Evolutionary conservation across 2,888 invertebrate species (phyloP).

Genomic region (Noctuana brunneofusca): DNA sequence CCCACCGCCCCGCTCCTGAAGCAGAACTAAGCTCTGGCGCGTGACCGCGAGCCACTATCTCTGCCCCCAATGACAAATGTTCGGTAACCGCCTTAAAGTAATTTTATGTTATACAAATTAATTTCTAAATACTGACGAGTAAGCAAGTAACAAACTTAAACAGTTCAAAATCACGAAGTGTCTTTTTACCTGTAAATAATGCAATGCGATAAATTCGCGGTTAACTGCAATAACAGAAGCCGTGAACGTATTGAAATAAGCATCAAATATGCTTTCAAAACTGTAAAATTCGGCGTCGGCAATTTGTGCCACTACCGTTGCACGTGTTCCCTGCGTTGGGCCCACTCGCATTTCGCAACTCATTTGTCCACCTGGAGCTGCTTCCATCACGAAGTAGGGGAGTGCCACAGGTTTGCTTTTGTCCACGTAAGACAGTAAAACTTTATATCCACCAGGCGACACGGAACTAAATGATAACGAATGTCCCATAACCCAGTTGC

Average conservation of each 20-base stretch:
- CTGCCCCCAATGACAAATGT: constrained; percentile 68
- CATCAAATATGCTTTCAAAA: constrained; percentile 73
- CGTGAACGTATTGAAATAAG: constrained; percentile 65
- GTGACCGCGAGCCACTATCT: constrained; percentile 69
- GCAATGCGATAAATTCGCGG: constrained; percentile 72
- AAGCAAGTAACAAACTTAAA: neutral
- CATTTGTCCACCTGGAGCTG: constrained; percentile 75
- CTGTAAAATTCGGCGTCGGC: constrained; percentile 70
- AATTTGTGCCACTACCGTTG: constrained; percentile 68
- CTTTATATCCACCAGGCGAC: constrained; percentile 74
- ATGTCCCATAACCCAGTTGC: constrained; percentile 72
- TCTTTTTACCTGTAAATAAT: constrained; percentile 67
- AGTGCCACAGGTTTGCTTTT: constrained; percentile 57
- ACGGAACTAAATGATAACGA: constrained; percentile 74
- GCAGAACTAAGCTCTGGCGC: constrained; percentile 66
- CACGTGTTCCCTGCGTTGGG: constrained; percentile 61
- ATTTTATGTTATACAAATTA: neutral
- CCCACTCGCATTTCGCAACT: constrained; percentile 73
- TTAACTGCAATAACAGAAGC: constrained; percentile 74
- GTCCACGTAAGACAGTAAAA: constrained; percentile 67
- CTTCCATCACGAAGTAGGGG: constrained; percentile 76
- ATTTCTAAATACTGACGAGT: no score
- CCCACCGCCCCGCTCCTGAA: constrained; percentile 71
- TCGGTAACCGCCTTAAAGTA: constrained; percentile 60
- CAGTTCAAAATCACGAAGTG: neutral